Percentiles rank a stretch among this genome's conserved stretches.
Conservation (phyloP, 2,113 vertebrate species). For the Pipa parva region DNA sequence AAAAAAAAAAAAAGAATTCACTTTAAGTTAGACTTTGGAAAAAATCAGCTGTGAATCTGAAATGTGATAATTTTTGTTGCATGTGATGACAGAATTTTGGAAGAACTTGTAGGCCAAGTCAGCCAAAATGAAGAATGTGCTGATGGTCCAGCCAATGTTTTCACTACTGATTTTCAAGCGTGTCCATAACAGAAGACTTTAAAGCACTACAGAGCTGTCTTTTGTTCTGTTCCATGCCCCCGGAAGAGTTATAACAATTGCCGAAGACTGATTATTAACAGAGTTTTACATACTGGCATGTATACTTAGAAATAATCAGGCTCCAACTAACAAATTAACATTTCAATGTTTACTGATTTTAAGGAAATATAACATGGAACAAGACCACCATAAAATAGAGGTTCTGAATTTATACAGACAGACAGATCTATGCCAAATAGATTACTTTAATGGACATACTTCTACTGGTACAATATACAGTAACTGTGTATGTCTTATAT, state of each 20-base stretch:
- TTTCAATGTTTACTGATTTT: too few species aligned
- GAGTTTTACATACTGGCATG: not conserved
- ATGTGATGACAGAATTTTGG: constrained; percentile 27
- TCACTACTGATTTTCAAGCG: constrained; percentile 12
- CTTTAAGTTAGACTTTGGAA: constrained; percentile 10
- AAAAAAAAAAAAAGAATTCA: constrained; percentile 6
- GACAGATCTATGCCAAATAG: too few species aligned
- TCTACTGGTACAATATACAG: too few species aligned
- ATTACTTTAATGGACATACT: too few species aligned
- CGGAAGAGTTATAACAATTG: not conserved
- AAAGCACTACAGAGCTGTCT: constrained; percentile 6
- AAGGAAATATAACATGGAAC: too few species aligned
- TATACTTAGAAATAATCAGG: not conserved
- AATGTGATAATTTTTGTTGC: constrained; percentile 3
- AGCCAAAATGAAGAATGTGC: constrained; percentile 25
- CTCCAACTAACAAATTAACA: constrained; percentile 6
- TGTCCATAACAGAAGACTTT: not conserved
- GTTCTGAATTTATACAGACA: too few species aligned
- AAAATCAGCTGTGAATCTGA: constrained; percentile 13
- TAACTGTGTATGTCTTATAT: too few species aligned
- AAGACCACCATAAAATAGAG: too few species aligned
- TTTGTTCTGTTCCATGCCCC: not conserved
- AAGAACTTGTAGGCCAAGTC: not conserved
- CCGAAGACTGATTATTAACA: constrained; percentile 1
- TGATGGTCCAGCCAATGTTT: constrained; percentile 24